Evolutionary conservation across 1,140 invertebrate species (phyloP), one percentile per base, ranked within the genome.

Genomic region (Drosophila hydei): DNA sequence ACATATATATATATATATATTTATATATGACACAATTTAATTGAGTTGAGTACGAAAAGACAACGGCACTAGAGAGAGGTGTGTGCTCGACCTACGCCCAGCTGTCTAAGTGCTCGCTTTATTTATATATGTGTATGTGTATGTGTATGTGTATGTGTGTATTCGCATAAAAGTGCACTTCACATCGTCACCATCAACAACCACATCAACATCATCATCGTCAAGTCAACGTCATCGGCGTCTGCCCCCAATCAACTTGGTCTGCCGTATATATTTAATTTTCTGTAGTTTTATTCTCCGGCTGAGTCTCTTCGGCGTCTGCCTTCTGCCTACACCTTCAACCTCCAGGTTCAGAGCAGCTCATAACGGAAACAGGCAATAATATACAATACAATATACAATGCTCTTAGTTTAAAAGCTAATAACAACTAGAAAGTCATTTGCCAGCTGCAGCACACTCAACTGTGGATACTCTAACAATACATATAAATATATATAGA

Each of bases 1-100:
- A n/a, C 0, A 4, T 38, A n/a, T 38, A 4, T 38, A 4, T 38
- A 63, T 11, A 27, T 3, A 45, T 21, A 23, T 16, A 27, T 33
- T 18, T 21, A 27, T 50, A 23, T 21, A 56, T 75, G 69, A 60
- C 69, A 75, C 68, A 75, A 67, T 75, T 72, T 61, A 75, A 72
- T 75, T 61, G 68, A 56, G 52, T 56, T 63, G 59, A 55, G 60
- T 33, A 23, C 21, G 45, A 33, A 19, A 51, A 47, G 25, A 14
- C 19, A 59, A 52, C 27, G 61, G 16, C 27, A 23, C 27, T 30
- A 72, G 56, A 65, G 61, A 25, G 38, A 58, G 47, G 69, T 72
- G 67, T 61, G 42, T 61, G 33, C 47, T 45, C 60, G 50, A 61
- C 68, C 40, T 43, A 54, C 48, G 47, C 60, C 69, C 69, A 72